Percentiles rank a stretch among this genome's conserved stretches.
These are phyloP conservation scores for Cichladusa arquata DNA, from an alignment of 2,113 vertebrate genomes.

Conservation along the genomic window DNA sequence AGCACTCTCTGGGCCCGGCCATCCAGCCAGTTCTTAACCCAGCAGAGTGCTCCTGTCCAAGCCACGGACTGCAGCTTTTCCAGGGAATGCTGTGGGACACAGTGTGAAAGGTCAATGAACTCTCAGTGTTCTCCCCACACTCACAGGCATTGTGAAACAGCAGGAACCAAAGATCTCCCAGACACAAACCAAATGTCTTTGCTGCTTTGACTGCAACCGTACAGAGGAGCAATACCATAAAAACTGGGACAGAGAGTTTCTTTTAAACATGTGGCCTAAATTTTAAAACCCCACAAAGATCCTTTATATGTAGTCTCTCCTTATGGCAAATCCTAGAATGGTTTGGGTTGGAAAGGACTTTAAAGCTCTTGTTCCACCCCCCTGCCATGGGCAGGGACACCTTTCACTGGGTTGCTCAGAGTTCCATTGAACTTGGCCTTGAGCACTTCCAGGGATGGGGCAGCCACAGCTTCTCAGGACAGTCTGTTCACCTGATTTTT, in stretches of 20 bases:
- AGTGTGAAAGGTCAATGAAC: neutral
- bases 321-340: neutral
- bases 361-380: neutral
- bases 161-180: neutral
- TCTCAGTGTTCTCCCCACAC: neutral
- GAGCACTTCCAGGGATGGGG: neutral
- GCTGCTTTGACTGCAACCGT: neutral
- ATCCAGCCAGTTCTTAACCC: too few relatives aligned
- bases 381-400: neutral
- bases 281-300: neutral
- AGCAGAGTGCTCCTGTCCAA: too few relatives aligned
- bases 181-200: neutral
- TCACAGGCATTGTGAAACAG: neutral
- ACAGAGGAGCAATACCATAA: neutral
- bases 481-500: neutral
- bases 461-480: neutral
- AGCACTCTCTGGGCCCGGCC: too few relatives aligned
- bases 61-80: too few relatives aligned
- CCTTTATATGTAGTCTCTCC: neutral
- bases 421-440: neutral
- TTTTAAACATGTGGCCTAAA: neutral
- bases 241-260: neutral
- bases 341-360: neutral
- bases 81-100: too few relatives aligned
- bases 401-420: neutral